Evolutionary conservation across 2,888 invertebrate genomes (phyloP), one percentile per base, ranked within the genome.

Genomic region (Eugnorisma glareosa): DNA sequence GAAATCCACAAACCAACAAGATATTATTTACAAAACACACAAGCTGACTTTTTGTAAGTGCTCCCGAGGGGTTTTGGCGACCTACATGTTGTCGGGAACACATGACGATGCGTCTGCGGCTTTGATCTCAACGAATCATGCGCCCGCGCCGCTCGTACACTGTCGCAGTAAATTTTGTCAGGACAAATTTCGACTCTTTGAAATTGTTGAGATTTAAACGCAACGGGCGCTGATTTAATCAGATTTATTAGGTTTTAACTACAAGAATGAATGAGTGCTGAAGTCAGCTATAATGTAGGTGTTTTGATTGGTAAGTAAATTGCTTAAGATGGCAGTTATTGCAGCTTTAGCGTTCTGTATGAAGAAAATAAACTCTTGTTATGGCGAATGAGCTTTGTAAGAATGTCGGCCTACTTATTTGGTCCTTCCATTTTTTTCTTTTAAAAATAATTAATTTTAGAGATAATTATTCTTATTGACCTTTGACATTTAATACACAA

Each of bases 121-220:
- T 94, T 94, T 94, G 94, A 93, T 92, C 90, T 93, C 88, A 72
- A 86, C 88, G 89, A 86, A 90, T 91, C 92, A 87, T 89, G 91
- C 90, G 89, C 91, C 82, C 75, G 86, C 86, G 83, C 86, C 80
- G 84, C 87, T 83, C 87, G 66, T 67, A 75, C 75, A 83, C 90
- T 92, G 94, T 92, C 94, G 87, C 91, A 93, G 91, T 96, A 96
- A 96, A 96, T 96, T 92, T 93, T 93, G 95, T 95, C 94, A 91
- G 89, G 96, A 96, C 96, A 96, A 96, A 96, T 96, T 95, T 94
- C 92, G 92, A 93, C 91, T 93, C 94, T 95, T 95, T 95, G 95
- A 95, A 94, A 96, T 95, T 92, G 91, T 91, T 85, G 86, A 89
- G 91, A 91, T 92, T 91, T 92, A 92, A 90, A 90, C 88, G 83